Percentiles rank a stretch among this genome's conserved stretches.
Conservation (phyloP, 92 coral and sea anemone genomes). For the Phenganax marumi region DNA sequence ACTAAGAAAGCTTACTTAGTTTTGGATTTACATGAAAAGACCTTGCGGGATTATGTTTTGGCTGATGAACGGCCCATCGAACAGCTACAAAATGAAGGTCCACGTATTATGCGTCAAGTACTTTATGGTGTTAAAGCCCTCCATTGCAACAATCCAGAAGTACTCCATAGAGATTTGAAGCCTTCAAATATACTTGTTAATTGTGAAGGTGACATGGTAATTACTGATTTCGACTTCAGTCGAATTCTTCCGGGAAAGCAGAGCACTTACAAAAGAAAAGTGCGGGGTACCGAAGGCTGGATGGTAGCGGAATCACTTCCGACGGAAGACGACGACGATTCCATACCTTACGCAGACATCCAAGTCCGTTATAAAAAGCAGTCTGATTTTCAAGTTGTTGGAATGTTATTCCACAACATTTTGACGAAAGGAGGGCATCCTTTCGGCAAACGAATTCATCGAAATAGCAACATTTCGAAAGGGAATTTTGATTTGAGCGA, state of each 20-base stretch:
- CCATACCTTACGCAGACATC: too few species aligned
- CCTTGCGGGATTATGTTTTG: not conserved
- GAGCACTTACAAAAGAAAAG: not conserved
- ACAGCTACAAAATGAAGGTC: too few species aligned
- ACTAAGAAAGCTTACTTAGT: not conserved
- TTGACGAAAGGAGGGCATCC: too few species aligned
- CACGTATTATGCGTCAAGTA: too few species aligned
- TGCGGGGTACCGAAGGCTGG: too few species aligned
- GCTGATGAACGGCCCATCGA: not conserved
- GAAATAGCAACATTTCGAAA: not conserved
- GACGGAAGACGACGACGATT: too few species aligned
- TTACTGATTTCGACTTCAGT: not conserved
- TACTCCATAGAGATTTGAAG: not conserved
- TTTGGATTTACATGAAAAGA: not conserved
- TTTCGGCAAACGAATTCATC: not conserved
- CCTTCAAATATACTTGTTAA: too few species aligned
- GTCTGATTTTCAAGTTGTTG: not conserved
- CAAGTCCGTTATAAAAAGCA: too few species aligned
- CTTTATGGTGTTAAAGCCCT: too few species aligned
- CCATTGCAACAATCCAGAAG: not conserved
- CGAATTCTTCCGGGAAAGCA: not conserved
- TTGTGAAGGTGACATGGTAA: not conserved
- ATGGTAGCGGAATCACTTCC: too few species aligned
- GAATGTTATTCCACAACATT: too few species aligned
- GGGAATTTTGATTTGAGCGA: not conserved